phyloP scores from a whole-genome alignment of 2,113 vertebrate species.

The Nesogale talazaci region DNA sequence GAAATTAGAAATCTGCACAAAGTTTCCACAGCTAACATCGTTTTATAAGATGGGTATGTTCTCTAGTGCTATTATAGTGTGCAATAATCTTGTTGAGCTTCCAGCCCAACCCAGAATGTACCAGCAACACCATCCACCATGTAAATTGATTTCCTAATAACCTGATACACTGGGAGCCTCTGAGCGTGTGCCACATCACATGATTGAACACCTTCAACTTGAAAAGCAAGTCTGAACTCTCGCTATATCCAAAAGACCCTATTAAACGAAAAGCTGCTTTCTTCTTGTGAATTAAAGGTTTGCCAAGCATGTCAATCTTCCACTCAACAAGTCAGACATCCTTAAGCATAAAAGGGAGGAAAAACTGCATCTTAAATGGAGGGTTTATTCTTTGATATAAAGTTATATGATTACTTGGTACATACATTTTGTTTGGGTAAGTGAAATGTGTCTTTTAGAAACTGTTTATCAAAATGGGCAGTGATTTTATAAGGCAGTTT shows the following conservation, averaged over 20 bases:
- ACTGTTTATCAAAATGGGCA: background rate
- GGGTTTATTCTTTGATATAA: slow-evolving; percentile 11
- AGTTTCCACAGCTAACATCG: background rate
- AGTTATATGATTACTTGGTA: background rate
- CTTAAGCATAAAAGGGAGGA: background rate
- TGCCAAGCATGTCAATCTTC: too few species aligned
- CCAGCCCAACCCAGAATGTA: background rate
- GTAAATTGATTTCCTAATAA: background rate
- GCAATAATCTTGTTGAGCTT: background rate
- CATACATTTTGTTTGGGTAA: slow-evolving; percentile 42
- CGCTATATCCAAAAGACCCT: background rate
- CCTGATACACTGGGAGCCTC: background rate
- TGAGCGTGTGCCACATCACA: background rate
- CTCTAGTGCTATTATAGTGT: background rate
- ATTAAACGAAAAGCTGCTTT: slow-evolving; percentile 14
- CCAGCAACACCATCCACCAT: background rate
- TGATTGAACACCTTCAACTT: background rate
- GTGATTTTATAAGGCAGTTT: background rate
- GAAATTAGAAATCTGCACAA: background rate
- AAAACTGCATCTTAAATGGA: slow-evolving; percentile 39
- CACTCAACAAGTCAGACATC: too few species aligned
- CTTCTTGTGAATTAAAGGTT: background rate
- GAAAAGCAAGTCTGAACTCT: slow-evolving; percentile 10
- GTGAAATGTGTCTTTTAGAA: slow-evolving; percentile 34
- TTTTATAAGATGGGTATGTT: background rate